Evolutionary conservation across 2,797 vertebrate genomes (phyloP).

Genomic region (Allobates femoralis): DNA sequence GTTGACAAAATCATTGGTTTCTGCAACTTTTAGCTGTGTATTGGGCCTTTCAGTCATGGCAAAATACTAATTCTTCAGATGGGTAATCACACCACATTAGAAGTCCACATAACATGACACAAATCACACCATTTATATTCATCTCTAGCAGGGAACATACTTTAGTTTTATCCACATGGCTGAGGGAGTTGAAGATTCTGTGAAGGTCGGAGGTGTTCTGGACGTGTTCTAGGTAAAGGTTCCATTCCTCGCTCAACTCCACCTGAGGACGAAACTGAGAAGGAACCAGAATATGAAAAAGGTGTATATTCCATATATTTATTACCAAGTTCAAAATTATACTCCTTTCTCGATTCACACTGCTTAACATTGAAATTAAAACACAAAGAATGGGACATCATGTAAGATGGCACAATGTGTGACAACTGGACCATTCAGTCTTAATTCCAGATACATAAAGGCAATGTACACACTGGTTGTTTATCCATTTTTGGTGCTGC

Average conservation of each 20-base stretch:
- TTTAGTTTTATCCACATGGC: conserved; percentile 86
- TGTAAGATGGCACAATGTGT: too few species aligned
- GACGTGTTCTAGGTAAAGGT: conserved; percentile 81
- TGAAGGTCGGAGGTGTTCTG: conserved; percentile 84
- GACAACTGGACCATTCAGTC: too few species aligned
- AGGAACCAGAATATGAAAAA: not conserved
- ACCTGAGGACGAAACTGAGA: conserved; percentile 70
- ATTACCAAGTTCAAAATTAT: not conserved
- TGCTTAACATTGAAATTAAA: too few species aligned
- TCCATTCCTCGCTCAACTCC: conserved; percentile 80
- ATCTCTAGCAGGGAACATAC: conserved; percentile 71
- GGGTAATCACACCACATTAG: not conserved
- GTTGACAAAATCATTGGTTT: too few species aligned
- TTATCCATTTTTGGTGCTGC: too few species aligned
- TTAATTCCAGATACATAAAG: too few species aligned
- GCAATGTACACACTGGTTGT: too few species aligned
- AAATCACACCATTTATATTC: not conserved
- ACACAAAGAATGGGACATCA: too few species aligned
- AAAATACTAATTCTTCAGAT: too few species aligned
- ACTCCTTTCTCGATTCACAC: not conserved
- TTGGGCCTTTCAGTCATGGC: too few species aligned
- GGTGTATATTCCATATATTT: too few species aligned
- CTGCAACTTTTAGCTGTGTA: too few species aligned
- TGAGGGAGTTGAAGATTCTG: conserved; percentile 86
- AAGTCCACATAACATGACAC: not conserved